phyloP scores from a whole-genome alignment of 2,888 invertebrate species.

The Sarcophaga carnaria region DNA sequence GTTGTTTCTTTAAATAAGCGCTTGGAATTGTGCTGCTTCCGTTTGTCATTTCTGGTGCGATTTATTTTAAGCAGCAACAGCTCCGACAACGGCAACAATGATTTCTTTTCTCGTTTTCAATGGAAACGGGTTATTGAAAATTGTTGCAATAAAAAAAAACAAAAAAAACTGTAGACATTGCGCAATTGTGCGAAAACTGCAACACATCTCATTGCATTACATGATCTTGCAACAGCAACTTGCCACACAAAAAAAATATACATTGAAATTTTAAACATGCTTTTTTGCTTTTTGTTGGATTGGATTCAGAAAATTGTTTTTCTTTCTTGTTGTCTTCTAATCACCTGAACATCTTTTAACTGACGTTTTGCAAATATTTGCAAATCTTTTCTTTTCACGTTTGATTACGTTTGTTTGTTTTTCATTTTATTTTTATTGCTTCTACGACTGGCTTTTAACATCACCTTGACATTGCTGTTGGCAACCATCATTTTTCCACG shows the following conservation, averaged over 20 bases:
- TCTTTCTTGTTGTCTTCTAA: slow-evolving; percentile 35
- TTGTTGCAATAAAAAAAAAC: slow-evolving; percentile 10
- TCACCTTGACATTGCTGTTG: slow-evolving; percentile 63
- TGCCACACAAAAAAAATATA: background rate
- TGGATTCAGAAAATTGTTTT: slow-evolving; percentile 21
- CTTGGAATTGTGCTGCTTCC: slow-evolving; percentile 60
- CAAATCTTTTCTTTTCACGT: background rate
- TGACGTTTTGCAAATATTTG: slow-evolving; percentile 17
- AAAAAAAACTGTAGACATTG: slow-evolving; percentile 42
- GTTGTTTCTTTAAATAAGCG: slow-evolving; percentile 34
- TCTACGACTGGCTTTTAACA: slow-evolving; percentile 18
- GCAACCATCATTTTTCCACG: slow-evolving; percentile 12
- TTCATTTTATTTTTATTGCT: background rate
- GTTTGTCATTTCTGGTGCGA: slow-evolving; percentile 66
- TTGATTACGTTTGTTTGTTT: slow-evolving; percentile 13
- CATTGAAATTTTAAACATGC: background rate
- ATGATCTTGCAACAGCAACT: slow-evolving; percentile 53
- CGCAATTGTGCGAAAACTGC: slow-evolving; percentile 65
- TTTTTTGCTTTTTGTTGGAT: slow-evolving; percentile 2
- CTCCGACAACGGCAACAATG: background rate
- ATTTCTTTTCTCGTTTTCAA: slow-evolving; percentile 63
- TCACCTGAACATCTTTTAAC: slow-evolving; percentile 27
- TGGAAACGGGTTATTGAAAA: slow-evolving; percentile 61
- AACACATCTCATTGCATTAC: slow-evolving; percentile 43
- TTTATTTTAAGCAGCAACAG: slow-evolving; percentile 42